phyloP scores from a whole-genome alignment of 35 echinoderm and acorn worm species.

The Ptychodera flava region DNA sequence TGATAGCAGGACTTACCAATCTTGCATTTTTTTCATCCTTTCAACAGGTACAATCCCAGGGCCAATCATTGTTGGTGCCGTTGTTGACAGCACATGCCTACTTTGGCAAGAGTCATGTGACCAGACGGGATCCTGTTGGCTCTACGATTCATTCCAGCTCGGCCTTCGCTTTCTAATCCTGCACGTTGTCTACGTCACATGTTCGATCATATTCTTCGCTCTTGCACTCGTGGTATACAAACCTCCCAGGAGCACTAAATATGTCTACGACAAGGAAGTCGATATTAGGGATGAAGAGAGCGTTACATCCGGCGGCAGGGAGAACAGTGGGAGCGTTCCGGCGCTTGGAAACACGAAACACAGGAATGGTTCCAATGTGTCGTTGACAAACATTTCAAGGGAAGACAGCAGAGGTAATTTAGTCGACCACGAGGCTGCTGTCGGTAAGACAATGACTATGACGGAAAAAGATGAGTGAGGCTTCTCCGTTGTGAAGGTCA shows the following conservation, averaged over 20 bases:
- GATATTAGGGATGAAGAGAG: not conserved
- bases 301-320: not conserved
- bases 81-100: conserved; percentile 48
- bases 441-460: not conserved
- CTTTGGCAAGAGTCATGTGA: conserved; percentile 65
- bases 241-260: not conserved
- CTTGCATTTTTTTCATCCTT: too few relatives aligned
- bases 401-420: not conserved
- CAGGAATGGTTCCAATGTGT: not conserved
- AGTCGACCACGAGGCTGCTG: not conserved
- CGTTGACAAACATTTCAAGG: not conserved
- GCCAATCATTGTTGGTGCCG: conserved; percentile 55
- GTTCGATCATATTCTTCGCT: conserved; percentile 9
- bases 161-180: conserved; percentile 35
- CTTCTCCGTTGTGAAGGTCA: too few relatives aligned
- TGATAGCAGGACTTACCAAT: too few relatives aligned
- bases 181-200: not conserved
- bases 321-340: not conserved
- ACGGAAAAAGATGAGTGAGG: too few relatives aligned
- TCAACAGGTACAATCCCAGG: conserved; percentile 54
- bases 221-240: conserved; percentile 21
- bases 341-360: not conserved
- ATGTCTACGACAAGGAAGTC: conserved; percentile 2
- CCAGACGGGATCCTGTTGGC: conserved; percentile 50
- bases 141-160: conserved; percentile 63